These are phyloP conservation scores for Gila orcuttii DNA, from an alignment of 2,113 vertebrate species.

Conservation along the genomic window DNA sequence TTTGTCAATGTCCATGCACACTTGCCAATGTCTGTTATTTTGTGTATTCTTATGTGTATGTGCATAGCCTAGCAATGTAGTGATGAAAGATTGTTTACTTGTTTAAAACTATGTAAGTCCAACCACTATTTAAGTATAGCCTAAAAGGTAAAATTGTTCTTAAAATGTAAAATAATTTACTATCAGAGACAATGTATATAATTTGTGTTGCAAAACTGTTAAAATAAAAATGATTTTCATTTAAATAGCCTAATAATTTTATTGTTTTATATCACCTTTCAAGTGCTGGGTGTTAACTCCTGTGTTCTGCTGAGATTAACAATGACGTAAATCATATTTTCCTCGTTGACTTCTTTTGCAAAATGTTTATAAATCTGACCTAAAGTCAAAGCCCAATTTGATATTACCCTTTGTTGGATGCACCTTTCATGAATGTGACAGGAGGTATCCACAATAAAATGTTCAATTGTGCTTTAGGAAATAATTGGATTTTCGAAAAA, in stretches of 20 bases:
- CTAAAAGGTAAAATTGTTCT: not conserved
- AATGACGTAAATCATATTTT: not conserved
- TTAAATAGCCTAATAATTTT: not conserved
- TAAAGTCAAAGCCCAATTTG: not conserved
- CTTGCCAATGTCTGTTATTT: not conserved
- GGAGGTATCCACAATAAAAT: not conserved
- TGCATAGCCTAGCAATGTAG: not conserved
- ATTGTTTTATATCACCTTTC: not conserved
- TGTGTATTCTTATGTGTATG: not conserved
- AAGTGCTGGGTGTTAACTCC: not conserved
- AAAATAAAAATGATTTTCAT: not conserved
- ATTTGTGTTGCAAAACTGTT: slow-evolving; percentile 2
- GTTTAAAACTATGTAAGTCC: not conserved
- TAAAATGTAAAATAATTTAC: not conserved
- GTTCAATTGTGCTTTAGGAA: not conserved
- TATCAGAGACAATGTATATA: not conserved
- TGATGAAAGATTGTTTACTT: not conserved
- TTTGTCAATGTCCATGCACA: not conserved
- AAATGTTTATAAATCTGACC: not conserved
- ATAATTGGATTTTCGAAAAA: not conserved
- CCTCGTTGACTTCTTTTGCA: not conserved
- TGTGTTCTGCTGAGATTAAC: not conserved
- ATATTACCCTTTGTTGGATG: not conserved
- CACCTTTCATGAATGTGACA: not conserved
- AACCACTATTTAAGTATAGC: not conserved